Evolutionary conservation across 1,140 invertebrate species (phyloP).

Genomic region (Drosophila takahashii): DNA sequence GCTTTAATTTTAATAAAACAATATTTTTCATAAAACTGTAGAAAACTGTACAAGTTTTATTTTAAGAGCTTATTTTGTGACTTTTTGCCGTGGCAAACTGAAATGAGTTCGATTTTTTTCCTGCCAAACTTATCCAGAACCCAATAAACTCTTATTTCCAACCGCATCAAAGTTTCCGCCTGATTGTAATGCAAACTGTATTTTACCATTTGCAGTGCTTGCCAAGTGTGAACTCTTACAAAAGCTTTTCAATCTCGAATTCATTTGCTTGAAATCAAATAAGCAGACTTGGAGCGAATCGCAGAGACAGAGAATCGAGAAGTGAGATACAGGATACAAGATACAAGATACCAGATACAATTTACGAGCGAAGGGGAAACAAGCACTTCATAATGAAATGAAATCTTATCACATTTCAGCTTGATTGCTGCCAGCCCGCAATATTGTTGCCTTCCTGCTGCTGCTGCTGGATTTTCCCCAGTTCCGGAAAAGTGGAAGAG

Average conservation of each 20-base stretch:
- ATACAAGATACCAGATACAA: background rate
- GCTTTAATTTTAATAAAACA: too few species aligned
- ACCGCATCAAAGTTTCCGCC: constrained; percentile 27
- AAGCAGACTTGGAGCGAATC: constrained; percentile 18
- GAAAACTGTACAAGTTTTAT: too few species aligned
- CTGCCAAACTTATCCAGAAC: background rate
- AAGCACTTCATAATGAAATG: constrained; percentile 69
- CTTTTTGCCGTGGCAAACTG: too few species aligned
- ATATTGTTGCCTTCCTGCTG: constrained; percentile 52
- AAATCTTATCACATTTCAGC: constrained; percentile 67
- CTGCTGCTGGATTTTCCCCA: background rate
- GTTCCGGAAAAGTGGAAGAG: too few species aligned
- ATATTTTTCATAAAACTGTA: too few species aligned
- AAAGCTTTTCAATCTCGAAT: constrained; percentile 54
- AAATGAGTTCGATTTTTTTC: background rate
- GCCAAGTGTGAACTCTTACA: constrained; percentile 43
- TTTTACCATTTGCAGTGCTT: constrained; percentile 25
- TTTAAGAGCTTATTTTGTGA: too few species aligned
- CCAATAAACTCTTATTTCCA: constrained; percentile 24
- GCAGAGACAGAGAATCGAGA: constrained; percentile 15
- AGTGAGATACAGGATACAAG: constrained; percentile 8
- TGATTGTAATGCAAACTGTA: constrained; percentile 53
- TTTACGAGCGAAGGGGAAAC: background rate
- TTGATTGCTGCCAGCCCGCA: constrained; percentile 62
- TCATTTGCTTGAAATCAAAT: constrained; percentile 51